Evolutionary conservation across 2,888 invertebrate species (phyloP).

Genomic region (Stegophylla sp.): DNA sequence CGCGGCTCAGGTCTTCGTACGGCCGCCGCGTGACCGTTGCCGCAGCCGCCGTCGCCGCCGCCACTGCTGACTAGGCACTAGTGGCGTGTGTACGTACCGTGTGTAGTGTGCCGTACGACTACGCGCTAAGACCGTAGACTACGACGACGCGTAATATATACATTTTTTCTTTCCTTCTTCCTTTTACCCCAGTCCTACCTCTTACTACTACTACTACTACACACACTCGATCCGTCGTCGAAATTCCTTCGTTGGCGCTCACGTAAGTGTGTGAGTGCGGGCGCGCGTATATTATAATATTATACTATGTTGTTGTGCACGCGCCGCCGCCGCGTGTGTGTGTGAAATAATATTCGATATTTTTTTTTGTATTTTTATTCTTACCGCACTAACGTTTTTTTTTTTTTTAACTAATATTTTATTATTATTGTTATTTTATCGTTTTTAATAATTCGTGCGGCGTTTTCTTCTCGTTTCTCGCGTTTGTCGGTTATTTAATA

Average conservation of each 20-base stretch:
- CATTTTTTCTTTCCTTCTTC: background rate
- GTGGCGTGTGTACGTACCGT: background rate
- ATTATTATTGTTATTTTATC: background rate
- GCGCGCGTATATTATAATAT: background rate
- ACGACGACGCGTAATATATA: background rate
- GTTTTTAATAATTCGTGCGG: too few relatives aligned
- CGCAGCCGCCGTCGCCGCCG: background rate
- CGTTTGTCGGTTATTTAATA: too few relatives aligned
- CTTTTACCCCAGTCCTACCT: constrained; percentile 15
- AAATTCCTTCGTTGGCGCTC: constrained; percentile 25
- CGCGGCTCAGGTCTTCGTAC: background rate
- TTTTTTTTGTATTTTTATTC: too few relatives aligned
- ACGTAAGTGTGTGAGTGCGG: background rate
- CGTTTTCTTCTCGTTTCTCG: too few relatives aligned
- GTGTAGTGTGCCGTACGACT: background rate
- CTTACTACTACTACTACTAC: background rate
- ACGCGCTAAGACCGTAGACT: too few relatives aligned
- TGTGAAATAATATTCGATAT: background rate
- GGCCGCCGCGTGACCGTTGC: constrained; percentile 12
- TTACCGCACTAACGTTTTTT: too few relatives aligned
- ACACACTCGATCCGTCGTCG: background rate
- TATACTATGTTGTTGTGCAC: background rate
- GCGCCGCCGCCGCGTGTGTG: background rate
- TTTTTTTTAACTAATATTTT: background rate
- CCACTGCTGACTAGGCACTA: constrained; percentile 43